Evolutionary conservation across 2,888 invertebrate species (phyloP), one percentile per base, ranked within the genome.

Genomic region (Reticulitermes lucifugus): DNA sequence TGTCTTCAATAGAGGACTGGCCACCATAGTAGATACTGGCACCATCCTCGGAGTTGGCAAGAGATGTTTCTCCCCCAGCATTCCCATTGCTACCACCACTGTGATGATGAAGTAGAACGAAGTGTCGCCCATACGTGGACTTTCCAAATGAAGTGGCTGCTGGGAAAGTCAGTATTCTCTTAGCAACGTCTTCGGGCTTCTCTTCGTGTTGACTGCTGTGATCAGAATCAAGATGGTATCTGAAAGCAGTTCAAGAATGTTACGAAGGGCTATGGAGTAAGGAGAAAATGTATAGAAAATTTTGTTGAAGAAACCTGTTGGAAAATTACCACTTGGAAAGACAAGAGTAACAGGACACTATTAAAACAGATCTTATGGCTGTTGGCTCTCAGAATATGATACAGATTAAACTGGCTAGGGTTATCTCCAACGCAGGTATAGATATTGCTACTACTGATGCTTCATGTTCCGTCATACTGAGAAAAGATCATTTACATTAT

Each of bases 121-220:
- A 81, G 25, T 85, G 82, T 7, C 84, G 79, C 41, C 86, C 80
- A 75, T 87, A 41, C 84, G 84, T 41, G 84, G 86, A 59, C 77
- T 86, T 75, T 14, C 79, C 81, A 12, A 81, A 84, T 2, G 85
- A 83, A 22, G 83, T 51, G 14, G 85, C 77, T 29, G 85, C 84
- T 46, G 91, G 91, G 86, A 91, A 88, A 55, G 90, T 90, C 84
- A 92, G 88, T 83, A 91, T 90, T 87, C 90, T 90, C 85, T 90
- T 88, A 2, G 90, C 91, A 51, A 91, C 88, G 87, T 92, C 92
- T 88, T 92, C 92, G 1, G 92, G 92, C 88, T 91, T 91, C 73
- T 92, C 92, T 84, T 92, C 92, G 88, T 92, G 92, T 84, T 91
- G 91, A 86, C 91, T 92, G 85, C 91, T 92, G 86, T 92, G 92